Percentiles rank a stretch among this genome's conserved stretches.
Conservation (phyloP, 2,888 invertebrate species). For the Leptogaster cylindrica region DNA sequence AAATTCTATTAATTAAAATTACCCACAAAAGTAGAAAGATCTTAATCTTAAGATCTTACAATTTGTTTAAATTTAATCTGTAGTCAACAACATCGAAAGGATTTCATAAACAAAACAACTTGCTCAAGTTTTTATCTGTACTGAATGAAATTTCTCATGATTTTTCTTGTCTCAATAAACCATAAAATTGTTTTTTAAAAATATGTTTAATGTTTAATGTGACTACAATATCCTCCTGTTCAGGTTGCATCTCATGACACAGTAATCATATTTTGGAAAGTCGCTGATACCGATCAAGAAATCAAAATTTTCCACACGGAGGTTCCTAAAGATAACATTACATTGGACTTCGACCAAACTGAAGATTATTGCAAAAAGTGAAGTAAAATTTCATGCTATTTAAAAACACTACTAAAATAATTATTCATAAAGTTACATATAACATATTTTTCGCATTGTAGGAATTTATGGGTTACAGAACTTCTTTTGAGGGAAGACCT, state of each 20-base stretch:
- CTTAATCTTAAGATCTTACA: too few relatives aligned
- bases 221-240: constrained; percentile 51
- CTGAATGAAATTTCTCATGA: neutral
- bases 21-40: too few relatives aligned
- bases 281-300: constrained; percentile 52
- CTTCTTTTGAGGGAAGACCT: constrained; percentile 43
- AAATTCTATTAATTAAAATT: too few relatives aligned
- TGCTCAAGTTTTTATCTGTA: too few relatives aligned
- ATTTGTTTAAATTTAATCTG: too few relatives aligned
- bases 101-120: too few relatives aligned
- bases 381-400: neutral
- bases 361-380: constrained; percentile 43
- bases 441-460: constrained; percentile 1
- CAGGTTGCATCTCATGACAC: constrained; percentile 52
- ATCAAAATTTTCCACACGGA: constrained; percentile 54
- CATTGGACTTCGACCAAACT: constrained; percentile 54
- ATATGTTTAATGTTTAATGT: constrained; percentile 1
- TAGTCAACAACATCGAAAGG: too few relatives aligned
- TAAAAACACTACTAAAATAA: neutral
- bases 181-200: neutral
- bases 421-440: too few relatives aligned
- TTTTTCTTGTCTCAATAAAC: neutral
- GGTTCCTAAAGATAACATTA: constrained; percentile 44
- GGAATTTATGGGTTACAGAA: constrained; percentile 55
- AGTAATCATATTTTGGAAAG: constrained; percentile 53